phyloP scores from a whole-genome alignment of 2,113 vertebrate genomes.

The Monarcha castaneiventris region DNA sequence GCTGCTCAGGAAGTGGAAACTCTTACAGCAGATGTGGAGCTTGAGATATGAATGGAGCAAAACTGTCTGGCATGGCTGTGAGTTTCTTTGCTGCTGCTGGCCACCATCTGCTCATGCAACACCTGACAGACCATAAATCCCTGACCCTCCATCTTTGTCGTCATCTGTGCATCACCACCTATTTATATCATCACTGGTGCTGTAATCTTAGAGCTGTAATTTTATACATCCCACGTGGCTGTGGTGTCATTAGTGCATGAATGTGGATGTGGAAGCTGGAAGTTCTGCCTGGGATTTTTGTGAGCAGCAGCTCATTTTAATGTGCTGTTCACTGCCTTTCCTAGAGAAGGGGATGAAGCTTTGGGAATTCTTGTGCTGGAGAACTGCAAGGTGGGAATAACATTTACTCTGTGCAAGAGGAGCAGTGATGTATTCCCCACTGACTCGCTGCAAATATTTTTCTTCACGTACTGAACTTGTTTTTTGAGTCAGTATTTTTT shows the following conservation, averaged over 20 bases:
- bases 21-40: neutral
- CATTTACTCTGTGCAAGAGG: neutral
- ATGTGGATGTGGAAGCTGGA: neutral
- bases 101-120: neutral
- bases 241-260: neutral
- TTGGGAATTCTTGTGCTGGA: neutral
- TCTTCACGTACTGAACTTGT: neutral
- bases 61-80: neutral
- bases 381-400: neutral
- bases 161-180: neutral
- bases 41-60: neutral
- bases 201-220: neutral
- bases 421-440: neutral
- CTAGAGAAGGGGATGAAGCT: neutral
- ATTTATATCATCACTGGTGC: neutral
- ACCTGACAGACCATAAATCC: neutral
- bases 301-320: neutral
- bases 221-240: neutral
- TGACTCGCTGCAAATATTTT: neutral
- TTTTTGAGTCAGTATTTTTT: neutral
- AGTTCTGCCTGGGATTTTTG: neutral
- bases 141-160: neutral
- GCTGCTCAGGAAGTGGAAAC: constrained; percentile 6
- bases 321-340: neutral
- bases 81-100: neutral